Conservation (phyloP, 2,888 invertebrate genomes). For the Cephus nigrinus region DNA sequence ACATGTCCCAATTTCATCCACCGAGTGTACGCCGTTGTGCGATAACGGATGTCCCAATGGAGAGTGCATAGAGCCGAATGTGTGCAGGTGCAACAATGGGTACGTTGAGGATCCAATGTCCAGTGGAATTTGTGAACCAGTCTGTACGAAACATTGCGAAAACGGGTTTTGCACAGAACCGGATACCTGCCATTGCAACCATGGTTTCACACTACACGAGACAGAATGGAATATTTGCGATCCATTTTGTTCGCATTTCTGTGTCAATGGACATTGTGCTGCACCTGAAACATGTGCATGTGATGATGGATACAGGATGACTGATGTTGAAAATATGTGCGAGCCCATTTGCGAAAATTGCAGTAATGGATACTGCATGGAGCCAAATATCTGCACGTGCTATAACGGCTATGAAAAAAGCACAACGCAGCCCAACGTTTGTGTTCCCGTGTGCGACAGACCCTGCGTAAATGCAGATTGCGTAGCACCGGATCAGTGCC, state of each 20-base stretch:
- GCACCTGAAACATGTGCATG: slow-evolving; percentile 52
- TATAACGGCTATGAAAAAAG: slow-evolving; percentile 45
- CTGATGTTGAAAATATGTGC: slow-evolving; percentile 31
- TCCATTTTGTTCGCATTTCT: no score
- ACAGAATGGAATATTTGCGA: no score
- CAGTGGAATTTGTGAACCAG: slow-evolving; percentile 61
- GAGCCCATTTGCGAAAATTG: slow-evolving; percentile 58
- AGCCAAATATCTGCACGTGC: slow-evolving; percentile 53
- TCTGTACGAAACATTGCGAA: slow-evolving; percentile 61
- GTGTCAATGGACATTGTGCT: no score
- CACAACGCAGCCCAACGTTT: slow-evolving; percentile 38
- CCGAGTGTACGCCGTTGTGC: slow-evolving; percentile 47
- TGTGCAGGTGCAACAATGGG: slow-evolving; percentile 51
- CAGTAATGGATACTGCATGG: slow-evolving; percentile 54
- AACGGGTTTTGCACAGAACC: slow-evolving; percentile 69
- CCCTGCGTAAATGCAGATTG: slow-evolving; percentile 55
- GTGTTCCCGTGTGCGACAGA: slow-evolving; percentile 53
- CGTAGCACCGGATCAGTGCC: slow-evolving; percentile 41
- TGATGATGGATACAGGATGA: slow-evolving; percentile 29
- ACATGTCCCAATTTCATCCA: no score
- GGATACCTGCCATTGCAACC: slow-evolving; percentile 70
- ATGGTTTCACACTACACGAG: slow-evolving; percentile 63
- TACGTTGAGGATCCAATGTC: slow-evolving; percentile 43
- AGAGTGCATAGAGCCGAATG: slow-evolving; percentile 45
- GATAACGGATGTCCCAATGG: slow-evolving; percentile 37